These are phyloP conservation scores for Nymphalis io DNA, from an alignment of 1,140 invertebrate species.

Conservation along the genomic window DNA sequence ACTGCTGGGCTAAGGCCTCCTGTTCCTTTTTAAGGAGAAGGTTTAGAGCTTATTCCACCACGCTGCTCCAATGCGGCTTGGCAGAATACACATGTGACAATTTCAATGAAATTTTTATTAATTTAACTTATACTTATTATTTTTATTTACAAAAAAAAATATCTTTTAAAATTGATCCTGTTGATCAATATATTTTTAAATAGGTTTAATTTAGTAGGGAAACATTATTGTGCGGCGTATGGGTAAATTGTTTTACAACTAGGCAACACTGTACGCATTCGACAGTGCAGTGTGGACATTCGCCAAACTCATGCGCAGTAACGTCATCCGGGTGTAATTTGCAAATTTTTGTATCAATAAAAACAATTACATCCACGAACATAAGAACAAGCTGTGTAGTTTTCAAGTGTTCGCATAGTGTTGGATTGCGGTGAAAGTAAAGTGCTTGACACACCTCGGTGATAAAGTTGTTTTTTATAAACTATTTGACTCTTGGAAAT, in stretches of 20 bases:
- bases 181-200: no score
- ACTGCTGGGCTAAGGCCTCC: no score
- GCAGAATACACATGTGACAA: no score
- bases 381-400: conserved; percentile 1
- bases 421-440: conserved; percentile 27
- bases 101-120: no score
- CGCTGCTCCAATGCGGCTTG: no score
- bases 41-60: no score
- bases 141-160: no score
- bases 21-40: no score
- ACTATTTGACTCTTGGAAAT: conserved; percentile 11
- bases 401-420: not conserved
- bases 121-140: no score
- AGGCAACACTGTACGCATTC: not conserved
- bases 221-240: not conserved
- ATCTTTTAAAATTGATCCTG: no score
- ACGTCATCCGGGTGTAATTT: conserved; percentile 13
- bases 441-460: no score
- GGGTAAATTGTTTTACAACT: not conserved
- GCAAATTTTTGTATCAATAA: conserved; percentile 19
- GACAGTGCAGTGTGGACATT: not conserved
- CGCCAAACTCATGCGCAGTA: conserved; percentile 28
- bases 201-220: no score
- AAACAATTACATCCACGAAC: conserved; percentile 17
- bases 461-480: conserved; percentile 8